Percentiles rank a stretch among this genome's conserved stretches.
Conservation (phyloP, 2,797 vertebrate species). For the Limosa lapponica region DNA sequence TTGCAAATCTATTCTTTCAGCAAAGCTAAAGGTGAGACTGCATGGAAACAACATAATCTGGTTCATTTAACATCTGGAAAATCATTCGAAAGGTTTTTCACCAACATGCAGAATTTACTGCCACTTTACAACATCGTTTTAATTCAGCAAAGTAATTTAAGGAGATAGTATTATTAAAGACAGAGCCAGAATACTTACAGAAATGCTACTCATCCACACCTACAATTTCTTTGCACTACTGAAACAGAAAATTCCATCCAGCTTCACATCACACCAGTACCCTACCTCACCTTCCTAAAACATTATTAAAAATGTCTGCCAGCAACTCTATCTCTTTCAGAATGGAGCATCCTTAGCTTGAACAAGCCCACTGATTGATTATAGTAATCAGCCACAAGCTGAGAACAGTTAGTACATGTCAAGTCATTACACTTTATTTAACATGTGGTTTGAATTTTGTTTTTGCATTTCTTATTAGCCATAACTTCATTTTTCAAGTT, state of each 20-base stretch:
- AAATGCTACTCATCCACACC: neutral
- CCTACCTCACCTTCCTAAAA: neutral
- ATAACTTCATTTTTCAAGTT: neutral
- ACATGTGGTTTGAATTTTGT: neutral
- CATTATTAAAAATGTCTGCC: neutral
- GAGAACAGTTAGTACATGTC: neutral
- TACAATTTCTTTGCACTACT: neutral
- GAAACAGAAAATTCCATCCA: neutral
- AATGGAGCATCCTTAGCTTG: neutral
- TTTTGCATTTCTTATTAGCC: neutral
- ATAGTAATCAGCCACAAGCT: neutral
- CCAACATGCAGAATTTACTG: neutral
- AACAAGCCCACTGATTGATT: neutral
- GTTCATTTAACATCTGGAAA: neutral
- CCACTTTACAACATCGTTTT: neutral
- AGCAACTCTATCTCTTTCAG: neutral
- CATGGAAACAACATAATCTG: neutral
- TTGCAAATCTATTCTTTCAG: neutral
- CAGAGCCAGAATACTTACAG: neutral
- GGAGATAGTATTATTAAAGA: neutral
- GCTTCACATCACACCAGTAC: neutral
- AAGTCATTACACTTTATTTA: neutral
- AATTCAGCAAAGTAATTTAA: neutral
- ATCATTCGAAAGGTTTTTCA: neutral
- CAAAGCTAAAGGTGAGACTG: neutral